These are phyloP conservation scores for Phalangium opilio DNA, from an alignment of 2,888 invertebrate species.

Conservation along the genomic window DNA sequence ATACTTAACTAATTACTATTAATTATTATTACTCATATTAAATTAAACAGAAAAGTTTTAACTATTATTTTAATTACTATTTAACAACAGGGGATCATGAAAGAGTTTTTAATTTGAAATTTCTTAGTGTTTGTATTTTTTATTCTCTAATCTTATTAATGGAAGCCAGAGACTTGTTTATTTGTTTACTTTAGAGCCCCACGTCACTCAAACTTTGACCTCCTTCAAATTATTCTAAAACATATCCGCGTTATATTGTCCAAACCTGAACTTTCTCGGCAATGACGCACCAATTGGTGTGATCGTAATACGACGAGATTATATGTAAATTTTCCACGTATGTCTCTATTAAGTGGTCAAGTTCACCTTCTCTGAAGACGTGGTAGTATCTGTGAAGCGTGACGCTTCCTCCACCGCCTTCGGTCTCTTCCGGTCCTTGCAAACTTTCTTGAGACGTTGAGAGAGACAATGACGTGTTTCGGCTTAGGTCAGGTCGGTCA, in stretches of 20 bases:
- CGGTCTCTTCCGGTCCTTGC: constrained; percentile 15
- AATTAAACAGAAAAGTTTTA: no score
- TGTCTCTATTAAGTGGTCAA: constrained; percentile 79
- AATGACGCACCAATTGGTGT: constrained; percentile 91
- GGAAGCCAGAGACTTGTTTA: no score
- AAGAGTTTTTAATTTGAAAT: no score
- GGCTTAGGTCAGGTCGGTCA: constrained; percentile 1
- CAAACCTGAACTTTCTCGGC: constrained; percentile 92
- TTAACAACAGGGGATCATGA: no score
- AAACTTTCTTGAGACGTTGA: constrained; percentile 41
- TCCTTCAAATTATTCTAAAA: no score
- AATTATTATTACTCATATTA: no score
- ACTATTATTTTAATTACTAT: no score
- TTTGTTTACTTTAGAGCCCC: no score
- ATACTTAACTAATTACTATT: no score
- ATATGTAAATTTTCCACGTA: constrained; percentile 85
- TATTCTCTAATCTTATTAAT: no score
- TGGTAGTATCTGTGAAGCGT: constrained; percentile 92
- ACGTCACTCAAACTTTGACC: no score
- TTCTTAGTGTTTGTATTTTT: no score
- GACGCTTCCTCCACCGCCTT: constrained; percentile 38
- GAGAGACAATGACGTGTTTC: constrained; percentile 49
- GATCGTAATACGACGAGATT: constrained; percentile 86
- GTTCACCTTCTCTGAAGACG: constrained; percentile 88
- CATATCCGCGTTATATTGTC: constrained; percentile 84